A percentile compares a stretch with the other conserved stretches of the same genome.
Conservation (phyloP, 2,113 vertebrate species). For the Coregonus clupeaformis region DNA sequence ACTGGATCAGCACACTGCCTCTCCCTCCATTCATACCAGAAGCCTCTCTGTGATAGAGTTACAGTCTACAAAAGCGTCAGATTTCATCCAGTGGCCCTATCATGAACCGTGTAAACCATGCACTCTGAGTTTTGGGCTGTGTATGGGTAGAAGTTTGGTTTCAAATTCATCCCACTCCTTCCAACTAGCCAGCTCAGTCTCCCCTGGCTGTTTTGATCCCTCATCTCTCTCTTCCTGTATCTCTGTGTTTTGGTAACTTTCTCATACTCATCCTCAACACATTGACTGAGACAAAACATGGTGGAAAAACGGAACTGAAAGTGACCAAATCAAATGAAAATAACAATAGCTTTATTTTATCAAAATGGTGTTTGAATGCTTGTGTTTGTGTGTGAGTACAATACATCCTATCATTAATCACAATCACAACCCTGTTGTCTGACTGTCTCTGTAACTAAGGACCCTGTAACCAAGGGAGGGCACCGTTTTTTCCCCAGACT, state of each 20-base stretch:
- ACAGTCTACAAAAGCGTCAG: background rate
- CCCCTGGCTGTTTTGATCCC: background rate
- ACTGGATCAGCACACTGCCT: no score
- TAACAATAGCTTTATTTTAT: conserved; percentile 17
- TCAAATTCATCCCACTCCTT: background rate
- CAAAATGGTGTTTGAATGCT: conserved; percentile 31
- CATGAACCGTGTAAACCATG: background rate
- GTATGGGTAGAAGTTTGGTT: background rate
- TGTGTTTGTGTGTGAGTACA: conserved; percentile 10
- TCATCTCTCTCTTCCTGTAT: background rate
- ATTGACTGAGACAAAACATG: background rate
- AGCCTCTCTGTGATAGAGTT: background rate
- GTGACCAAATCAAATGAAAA: conserved; percentile 8
- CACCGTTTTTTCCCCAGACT: conserved; percentile 19
- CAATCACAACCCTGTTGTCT: conserved; percentile 26
- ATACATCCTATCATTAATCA: conserved; percentile 50
- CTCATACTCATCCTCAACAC: background rate
- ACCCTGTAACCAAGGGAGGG: conserved; percentile 25
- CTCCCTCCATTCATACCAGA: no score
- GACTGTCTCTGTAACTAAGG: background rate
- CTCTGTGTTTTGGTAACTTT: background rate
- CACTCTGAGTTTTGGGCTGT: background rate
- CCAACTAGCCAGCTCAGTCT: background rate
- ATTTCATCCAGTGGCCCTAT: background rate
- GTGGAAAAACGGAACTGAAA: background rate